Conservation (phyloP, 2,113 vertebrate species). For the Crotalus tigris region DNA sequence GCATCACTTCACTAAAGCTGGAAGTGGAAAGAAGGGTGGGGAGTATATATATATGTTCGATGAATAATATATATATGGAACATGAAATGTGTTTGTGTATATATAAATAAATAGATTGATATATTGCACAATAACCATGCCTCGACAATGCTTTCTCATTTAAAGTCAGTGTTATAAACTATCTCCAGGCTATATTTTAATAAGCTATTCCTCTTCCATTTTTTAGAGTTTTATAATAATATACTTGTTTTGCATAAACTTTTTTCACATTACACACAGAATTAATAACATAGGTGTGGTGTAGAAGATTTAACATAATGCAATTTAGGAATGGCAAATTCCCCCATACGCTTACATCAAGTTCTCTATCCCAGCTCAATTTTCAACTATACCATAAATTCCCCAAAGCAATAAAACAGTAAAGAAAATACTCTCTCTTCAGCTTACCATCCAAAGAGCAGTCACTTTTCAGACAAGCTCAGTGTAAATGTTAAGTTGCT, state of each 20-base stretch:
- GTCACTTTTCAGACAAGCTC: slow-evolving; percentile 47
- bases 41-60: too few species aligned
- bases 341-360: not conserved
- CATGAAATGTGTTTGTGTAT: slow-evolving; percentile 10
- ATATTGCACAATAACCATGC: slow-evolving; percentile 54
- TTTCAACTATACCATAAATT: slow-evolving; percentile 25
- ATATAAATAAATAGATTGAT: not conserved
- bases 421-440: not conserved
- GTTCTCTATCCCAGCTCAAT: not conserved
- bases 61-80: slow-evolving; percentile 42
- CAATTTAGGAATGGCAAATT: slow-evolving; percentile 16
- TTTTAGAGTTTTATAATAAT: slow-evolving; percentile 60
- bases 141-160: slow-evolving; percentile 61
- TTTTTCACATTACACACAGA: slow-evolving; percentile 48
- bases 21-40: too few species aligned
- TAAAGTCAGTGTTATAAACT: slow-evolving; percentile 55
- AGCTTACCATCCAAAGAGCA: slow-evolving; percentile 47
- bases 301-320: slow-evolving; percentile 37
- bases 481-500: slow-evolving; percentile 57
- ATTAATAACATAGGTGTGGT: slow-evolving; percentile 48
- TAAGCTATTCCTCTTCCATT: slow-evolving; percentile 45
- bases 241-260: slow-evolving; percentile 55
- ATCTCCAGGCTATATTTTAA: slow-evolving; percentile 64
- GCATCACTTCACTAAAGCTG: not conserved
- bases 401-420: slow-evolving; percentile 18